Base-by-base conservation (phyloP, 1,140 invertebrate species). In the Spodoptera litura region DNA sequence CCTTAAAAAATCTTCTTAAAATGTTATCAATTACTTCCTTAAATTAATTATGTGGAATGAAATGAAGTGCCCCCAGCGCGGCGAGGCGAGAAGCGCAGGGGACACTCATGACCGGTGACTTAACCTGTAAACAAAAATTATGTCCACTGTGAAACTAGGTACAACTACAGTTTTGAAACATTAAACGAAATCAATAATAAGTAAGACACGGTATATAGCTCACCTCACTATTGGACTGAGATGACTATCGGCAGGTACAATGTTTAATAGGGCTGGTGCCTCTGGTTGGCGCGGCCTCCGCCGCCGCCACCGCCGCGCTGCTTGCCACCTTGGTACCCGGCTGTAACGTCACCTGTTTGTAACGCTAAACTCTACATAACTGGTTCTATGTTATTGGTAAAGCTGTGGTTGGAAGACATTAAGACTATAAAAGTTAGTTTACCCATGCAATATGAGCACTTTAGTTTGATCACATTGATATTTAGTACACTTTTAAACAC, bases 211-310 rank as follows among this genome's bases (percentile, higher is more conserved):
- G 9, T 44, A 9, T 44, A 44, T 4, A 44, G 53, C 77, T 81
- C 78, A 92, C 91, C 91, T 92, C 91, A 90, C 87, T 91, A 92
- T 93, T 91, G 93, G 90, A 93, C 86, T 92, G 93, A 93, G 89
- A 93, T 90, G 91, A 91, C 89, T 92, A 87, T 90, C 83, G 89
- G 88, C 91, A 93, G 91, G 91, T 92, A 93, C 90, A 66, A 79
- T 78, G 88, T 89, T 95, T 96, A 97, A 95, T 97, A 97, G 88
- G 97, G 97, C 95, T 97, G 96, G 95, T 97, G 96, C 95, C 97
- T 96, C 95, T 97, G 96, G 94, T 96, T 96, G 91, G 96, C 95
- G 89, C 96, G 96, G 85, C 96, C 95, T 91, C 96, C 96, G 93
- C 96, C 95, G 94, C 95, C 95, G 94, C 95, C 96, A 90, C 96